A percentile compares a stretch with the other conserved stretches of the same genome.
Evolutionary conservation across 2,113 vertebrate genomes (phyloP).

Genomic region (Lonchura striata): DNA sequence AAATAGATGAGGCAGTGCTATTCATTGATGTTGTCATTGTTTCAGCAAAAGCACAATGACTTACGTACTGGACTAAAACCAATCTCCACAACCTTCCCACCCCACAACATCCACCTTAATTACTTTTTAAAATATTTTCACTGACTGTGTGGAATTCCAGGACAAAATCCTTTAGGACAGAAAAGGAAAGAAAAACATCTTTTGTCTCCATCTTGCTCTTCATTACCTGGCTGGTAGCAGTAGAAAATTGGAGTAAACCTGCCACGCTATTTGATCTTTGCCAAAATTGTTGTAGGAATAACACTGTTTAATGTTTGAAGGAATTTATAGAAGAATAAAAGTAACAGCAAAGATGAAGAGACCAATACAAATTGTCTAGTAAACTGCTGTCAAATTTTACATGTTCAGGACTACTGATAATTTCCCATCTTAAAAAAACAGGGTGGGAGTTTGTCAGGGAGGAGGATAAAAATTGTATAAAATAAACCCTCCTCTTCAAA

Average conservation of each 20-base stretch:
- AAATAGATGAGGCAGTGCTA: background rate
- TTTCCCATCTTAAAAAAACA: background rate
- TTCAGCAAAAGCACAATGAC: background rate
- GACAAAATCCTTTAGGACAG: background rate
- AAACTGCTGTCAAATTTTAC: background rate
- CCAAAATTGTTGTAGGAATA: background rate
- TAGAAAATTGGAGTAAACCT: background rate
- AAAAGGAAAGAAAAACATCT: background rate
- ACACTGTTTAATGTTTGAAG: background rate
- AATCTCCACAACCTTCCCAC: background rate
- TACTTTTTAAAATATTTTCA: constrained; percentile 5
- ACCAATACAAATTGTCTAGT: background rate
- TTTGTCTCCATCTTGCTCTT: background rate
- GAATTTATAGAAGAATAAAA: constrained; percentile 45
- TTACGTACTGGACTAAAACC: background rate
- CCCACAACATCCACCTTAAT: background rate
- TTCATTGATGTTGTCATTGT: background rate
- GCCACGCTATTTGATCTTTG: background rate
- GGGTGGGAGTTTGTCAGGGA: background rate
- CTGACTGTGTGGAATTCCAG: background rate
- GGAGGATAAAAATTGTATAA: background rate
- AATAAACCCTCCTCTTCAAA: constrained; percentile 28
- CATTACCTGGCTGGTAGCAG: background rate
- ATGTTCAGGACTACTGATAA: background rate
- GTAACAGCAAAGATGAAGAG: background rate